phyloP scores from a whole-genome alignment of 2,888 invertebrate species.

The Dromius quadrimaculatus region DNA sequence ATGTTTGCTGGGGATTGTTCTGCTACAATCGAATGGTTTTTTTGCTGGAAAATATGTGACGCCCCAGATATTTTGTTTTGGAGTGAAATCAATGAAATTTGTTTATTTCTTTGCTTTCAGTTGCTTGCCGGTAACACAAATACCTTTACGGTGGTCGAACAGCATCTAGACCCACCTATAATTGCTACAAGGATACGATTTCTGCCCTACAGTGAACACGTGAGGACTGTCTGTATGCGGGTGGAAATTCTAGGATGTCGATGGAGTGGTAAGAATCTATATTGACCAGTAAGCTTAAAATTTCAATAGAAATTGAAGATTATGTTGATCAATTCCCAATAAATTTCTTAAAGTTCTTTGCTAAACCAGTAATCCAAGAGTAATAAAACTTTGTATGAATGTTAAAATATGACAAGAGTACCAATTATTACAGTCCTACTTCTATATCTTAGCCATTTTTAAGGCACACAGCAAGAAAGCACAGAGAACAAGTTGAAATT shows the following conservation, averaged over 20 bases:
- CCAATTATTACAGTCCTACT: too few species aligned
- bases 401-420: too few species aligned
- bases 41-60: slow-evolving; percentile 19
- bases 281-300: too few species aligned
- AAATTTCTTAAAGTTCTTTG: too few species aligned
- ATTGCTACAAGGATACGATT: slow-evolving; percentile 82
- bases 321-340: too few species aligned
- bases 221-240: slow-evolving; percentile 84
- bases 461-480: too few species aligned
- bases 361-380: too few species aligned
- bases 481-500: too few species aligned
- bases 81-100: neutral
- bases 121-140: slow-evolving; percentile 83
- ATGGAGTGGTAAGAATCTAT: slow-evolving; percentile 83
- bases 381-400: too few species aligned
- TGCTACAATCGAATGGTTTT: slow-evolving; percentile 12
- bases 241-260: slow-evolving; percentile 85
- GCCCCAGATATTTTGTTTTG: slow-evolving; percentile 13
- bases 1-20: slow-evolving; percentile 17
- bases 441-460: too few species aligned
- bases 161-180: slow-evolving; percentile 80
- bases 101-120: too few species aligned
- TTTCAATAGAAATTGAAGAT: too few species aligned
- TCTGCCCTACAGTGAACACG: slow-evolving; percentile 82
- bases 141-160: slow-evolving; percentile 81